phyloP scores from a whole-genome alignment of 2,797 vertebrate genomes.

The Poeciliopsis infans region DNA sequence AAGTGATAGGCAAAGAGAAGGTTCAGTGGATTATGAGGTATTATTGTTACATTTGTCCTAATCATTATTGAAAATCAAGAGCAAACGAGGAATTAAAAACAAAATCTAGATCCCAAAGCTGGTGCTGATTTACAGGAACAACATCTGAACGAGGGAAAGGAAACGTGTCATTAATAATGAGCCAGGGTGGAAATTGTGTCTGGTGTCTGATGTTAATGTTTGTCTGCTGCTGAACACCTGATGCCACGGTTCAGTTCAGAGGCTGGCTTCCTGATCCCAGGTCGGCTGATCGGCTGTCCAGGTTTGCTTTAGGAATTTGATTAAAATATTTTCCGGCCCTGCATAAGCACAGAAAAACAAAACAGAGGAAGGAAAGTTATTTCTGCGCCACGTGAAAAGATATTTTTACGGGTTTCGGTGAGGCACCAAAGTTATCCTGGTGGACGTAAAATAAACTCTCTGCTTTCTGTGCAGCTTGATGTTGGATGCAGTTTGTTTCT shows the following conservation, averaged over 20 bases:
- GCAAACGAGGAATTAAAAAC: neutral
- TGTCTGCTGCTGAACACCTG: constrained; percentile 2
- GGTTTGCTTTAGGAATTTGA: neutral
- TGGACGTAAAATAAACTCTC: neutral
- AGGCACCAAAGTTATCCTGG: neutral
- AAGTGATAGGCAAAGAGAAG: neutral
- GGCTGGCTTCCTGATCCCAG: neutral
- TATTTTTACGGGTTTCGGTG: neutral
- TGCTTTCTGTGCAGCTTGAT: neutral
- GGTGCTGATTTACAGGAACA: neutral
- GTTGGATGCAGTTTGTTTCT: neutral
- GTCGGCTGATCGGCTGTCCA: neutral
- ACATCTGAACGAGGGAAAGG: neutral
- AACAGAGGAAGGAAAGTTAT: neutral
- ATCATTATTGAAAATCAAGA: neutral
- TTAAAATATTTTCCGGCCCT: neutral
- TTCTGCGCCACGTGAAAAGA: too few relatives aligned
- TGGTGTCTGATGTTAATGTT: neutral
- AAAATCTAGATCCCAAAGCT: neutral
- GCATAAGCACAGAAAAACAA: neutral
- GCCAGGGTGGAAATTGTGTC: neutral
- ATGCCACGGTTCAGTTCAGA: constrained; percentile 2
- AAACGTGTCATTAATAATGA: neutral
- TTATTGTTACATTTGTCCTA: neutral
- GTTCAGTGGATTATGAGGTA: neutral